Percentiles rank a stretch among this genome's conserved stretches.
These are phyloP conservation scores for Pterophyllum scalare DNA, from an alignment of 2,113 vertebrate species.

Conservation along the genomic window DNA sequence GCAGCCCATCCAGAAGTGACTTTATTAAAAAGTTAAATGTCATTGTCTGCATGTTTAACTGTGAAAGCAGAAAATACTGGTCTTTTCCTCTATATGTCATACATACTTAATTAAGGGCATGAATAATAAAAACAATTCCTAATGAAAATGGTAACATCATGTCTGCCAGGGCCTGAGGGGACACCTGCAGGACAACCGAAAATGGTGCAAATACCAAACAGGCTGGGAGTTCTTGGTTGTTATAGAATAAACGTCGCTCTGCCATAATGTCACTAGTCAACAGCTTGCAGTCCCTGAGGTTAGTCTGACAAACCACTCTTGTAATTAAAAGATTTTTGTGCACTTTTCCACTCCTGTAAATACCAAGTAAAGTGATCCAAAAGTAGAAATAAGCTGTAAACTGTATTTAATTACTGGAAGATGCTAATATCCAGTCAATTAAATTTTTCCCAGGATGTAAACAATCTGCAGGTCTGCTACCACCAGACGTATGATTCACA, in stretches of 20 bases:
- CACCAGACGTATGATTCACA: background rate
- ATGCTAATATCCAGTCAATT: background rate
- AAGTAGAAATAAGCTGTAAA: background rate
- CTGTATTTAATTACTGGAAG: background rate
- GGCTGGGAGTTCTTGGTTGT: background rate
- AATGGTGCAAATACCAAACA: background rate
- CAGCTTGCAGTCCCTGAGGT: background rate
- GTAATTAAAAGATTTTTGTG: background rate
- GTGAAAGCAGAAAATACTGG: background rate
- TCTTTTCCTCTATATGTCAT: background rate
- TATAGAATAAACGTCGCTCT: background rate
- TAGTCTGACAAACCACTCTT: background rate
- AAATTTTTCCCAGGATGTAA: background rate
- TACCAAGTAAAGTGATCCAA: background rate
- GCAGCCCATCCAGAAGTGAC: background rate
- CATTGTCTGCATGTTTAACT: background rate
- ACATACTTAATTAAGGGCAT: background rate
- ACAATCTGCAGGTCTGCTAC: background rate
- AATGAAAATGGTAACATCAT: background rate
- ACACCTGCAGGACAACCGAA: constrained; percentile 18
- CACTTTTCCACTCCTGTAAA: background rate
- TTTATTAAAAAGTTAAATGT: constrained; percentile 11
- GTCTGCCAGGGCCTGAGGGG: background rate
- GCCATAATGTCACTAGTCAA: background rate
- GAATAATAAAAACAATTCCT: background rate